Evolutionary conservation across 2,113 vertebrate species (phyloP), one percentile per base, ranked within the genome.

Genomic region (Pteropus alecto): DNA sequence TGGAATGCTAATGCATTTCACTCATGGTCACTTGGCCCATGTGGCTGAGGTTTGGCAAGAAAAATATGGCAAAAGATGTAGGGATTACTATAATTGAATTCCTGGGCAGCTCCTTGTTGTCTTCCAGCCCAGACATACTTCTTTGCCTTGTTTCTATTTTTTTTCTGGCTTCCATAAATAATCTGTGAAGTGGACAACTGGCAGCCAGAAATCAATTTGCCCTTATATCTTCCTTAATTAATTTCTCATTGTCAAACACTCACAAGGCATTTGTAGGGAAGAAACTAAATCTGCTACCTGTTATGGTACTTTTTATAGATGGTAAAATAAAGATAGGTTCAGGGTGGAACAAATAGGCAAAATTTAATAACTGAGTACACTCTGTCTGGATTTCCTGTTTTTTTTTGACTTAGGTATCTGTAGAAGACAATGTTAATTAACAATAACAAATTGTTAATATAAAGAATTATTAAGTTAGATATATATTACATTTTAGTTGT

Each of bases 161-260:
- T 13, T 84, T 94, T 87, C 83, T 84, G 87, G 81, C 70, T 96
- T 81, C 65, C 38, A 79, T 82, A 92, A 94, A 76, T 92, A 98
- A 93, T 90, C 70, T 95, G 28, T n/a, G 65, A 70, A 87, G 70
- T 97, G 60, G 88, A 92, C 93, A 95, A 79, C 18, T 70, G 94
- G 65, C 58, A 81, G 76, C 79, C 70, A 84, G 68, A 78, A 96
- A 95, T 90, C 93, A 90, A 71, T 84, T 95, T 83, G 58, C 58
- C 15, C 81, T 74, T 92, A n/a, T 87, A 61, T 54, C n/a, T 51
- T 90, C 61, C 90, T 70, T 84, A 90, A 94, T 94, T 93, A 95
- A 89, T 90, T 93, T 96, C 81, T 95, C 54, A 76, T 90, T 95
- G 94, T 94, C 61, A 84, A 86, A 65, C 11, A 87, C 7, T 95